phyloP scores from a whole-genome alignment of 2,888 invertebrate species.

The Polydrusus tereticollis region DNA sequence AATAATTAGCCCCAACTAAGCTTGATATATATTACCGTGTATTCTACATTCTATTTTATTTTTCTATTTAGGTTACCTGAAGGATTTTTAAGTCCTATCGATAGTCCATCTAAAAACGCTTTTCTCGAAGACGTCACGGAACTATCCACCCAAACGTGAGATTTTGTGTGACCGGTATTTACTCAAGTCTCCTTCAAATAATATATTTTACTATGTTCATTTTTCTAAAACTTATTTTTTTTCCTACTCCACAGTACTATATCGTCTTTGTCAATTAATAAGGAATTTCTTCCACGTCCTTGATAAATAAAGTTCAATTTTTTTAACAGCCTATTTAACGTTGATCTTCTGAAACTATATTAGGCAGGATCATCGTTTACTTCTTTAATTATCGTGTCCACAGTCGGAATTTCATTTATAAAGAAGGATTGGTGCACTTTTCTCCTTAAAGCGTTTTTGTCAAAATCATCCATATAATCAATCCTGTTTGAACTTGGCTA shows the following conservation, averaged over 20 bases:
- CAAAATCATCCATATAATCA: slow-evolving; percentile 16
- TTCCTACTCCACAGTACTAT: slow-evolving; percentile 48
- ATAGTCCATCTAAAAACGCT: slow-evolving; percentile 35
- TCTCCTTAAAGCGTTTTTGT: slow-evolving; percentile 29
- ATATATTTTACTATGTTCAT: slow-evolving; percentile 44
- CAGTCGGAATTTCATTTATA: slow-evolving; percentile 25
- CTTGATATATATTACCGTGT: no score
- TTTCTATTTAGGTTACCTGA: slow-evolving; percentile 39
- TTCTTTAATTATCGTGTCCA: slow-evolving; percentile 19
- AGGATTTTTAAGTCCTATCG: slow-evolving; percentile 48
- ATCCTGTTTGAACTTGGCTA: no score
- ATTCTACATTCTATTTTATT: background rate
- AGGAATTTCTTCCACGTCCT: slow-evolving; percentile 36
- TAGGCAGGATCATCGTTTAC: slow-evolving; percentile 37
- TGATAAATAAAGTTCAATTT: slow-evolving; percentile 37
- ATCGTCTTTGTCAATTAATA: slow-evolving; percentile 45
- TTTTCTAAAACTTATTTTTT: slow-evolving; percentile 38
- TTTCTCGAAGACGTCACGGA: slow-evolving; percentile 14
- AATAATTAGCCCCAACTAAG: background rate
- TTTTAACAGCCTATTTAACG: slow-evolving; percentile 39
- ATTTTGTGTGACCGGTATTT: slow-evolving; percentile 48
- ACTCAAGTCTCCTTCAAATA: no score
- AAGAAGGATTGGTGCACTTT: slow-evolving; percentile 33
- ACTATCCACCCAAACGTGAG: slow-evolving; percentile 24
- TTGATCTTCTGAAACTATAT: slow-evolving; percentile 38